Evolutionary conservation across 2,888 invertebrate genomes (phyloP).

Genomic region (Cryptocheilus praepositus): DNA sequence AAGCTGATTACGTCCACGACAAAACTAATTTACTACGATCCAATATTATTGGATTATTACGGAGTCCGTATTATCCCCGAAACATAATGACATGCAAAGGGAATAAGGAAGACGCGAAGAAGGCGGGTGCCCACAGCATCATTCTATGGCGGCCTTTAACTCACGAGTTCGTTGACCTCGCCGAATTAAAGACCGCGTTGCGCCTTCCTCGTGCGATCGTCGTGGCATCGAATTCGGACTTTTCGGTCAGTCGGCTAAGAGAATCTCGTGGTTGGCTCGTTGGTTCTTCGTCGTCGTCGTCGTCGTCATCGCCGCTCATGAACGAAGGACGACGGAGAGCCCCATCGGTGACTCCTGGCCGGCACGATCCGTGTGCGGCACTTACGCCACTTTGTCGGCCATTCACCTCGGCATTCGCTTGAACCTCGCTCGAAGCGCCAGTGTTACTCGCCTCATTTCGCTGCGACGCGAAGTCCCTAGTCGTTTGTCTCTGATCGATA

Average conservation of each 20-base stretch:
- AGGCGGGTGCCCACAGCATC: neutral
- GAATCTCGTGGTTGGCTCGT: conserved; percentile 10
- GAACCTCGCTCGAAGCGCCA: conserved; percentile 34
- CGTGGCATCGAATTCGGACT: conserved; percentile 44
- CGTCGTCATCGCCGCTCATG: neutral
- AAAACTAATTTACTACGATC: too few relatives aligned
- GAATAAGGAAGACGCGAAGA: neutral
- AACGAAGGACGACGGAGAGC: conserved; percentile 25
- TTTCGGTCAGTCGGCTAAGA: conserved; percentile 67
- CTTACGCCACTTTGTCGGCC: conserved; percentile 70
- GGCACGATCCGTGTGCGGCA: conserved; percentile 44
- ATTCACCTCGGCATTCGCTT: conserved; percentile 62
- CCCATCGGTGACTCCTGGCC: conserved; percentile 33
- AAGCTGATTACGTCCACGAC: too few relatives aligned
- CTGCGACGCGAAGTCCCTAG: conserved; percentile 15
- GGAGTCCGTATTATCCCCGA: neutral
- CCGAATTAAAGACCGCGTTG: conserved; percentile 21
- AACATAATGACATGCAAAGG: conserved; percentile 10
- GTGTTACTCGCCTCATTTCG: conserved; percentile 41
- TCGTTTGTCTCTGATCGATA: too few relatives aligned
- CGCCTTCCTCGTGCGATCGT: conserved; percentile 21
- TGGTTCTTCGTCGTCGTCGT: neutral
- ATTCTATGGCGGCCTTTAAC: conserved; percentile 16
- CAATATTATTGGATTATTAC: too few relatives aligned
- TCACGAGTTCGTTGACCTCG: conserved; percentile 29